Evolutionary conservation across 2,888 invertebrate species (phyloP), one percentile per base, ranked within the genome.

Genomic region (Machimus rusticus): DNA sequence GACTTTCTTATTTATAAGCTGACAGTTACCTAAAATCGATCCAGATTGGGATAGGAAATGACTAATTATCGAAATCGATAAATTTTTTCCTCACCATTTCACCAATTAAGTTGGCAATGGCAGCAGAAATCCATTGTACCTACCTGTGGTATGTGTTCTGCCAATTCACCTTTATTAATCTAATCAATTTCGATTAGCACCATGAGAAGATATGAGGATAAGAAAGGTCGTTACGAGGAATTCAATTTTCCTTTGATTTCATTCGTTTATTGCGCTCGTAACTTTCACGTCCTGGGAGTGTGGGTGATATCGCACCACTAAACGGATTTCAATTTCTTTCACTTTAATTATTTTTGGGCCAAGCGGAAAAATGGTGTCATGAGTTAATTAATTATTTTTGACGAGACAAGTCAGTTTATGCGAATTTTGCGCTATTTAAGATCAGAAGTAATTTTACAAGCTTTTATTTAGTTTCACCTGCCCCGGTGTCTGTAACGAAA

Each of bases 101-200:
- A 79, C 79, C 79, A 79, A 79, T 79, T 79, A 79, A 79, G 79
- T 79, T 79, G 79, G 79, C 79, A 79, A 23, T 79, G 79, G 79
- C 51, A 79, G 51, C 79, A 79, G 79, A 79, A 79, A 79, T 51
- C 79, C 43, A 79, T 79, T 79, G 79, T 79, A 46, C 46, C 46
- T 79, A 79, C 79, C 51, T 79, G 79, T 46, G 79, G 79, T 79
- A 79, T 79, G 79, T 79, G 79, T 46, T 79, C 79, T 79, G 31
- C 79, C 79, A 79, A 79, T 79, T 79, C 79, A 79, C 79, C 79
- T 79, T 79, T 79, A 79, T 79, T 79, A 79, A 79, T 79, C 79
- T 79, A 79, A 79, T 79, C 79, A 79, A 79, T 79, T 79, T 79
- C 79, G 46, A 79, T 79, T 79, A 79, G 79, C 79, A 79, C 79